Conservation (phyloP, 2,113 vertebrate species). For the Dicrurus megarhynchus region DNA sequence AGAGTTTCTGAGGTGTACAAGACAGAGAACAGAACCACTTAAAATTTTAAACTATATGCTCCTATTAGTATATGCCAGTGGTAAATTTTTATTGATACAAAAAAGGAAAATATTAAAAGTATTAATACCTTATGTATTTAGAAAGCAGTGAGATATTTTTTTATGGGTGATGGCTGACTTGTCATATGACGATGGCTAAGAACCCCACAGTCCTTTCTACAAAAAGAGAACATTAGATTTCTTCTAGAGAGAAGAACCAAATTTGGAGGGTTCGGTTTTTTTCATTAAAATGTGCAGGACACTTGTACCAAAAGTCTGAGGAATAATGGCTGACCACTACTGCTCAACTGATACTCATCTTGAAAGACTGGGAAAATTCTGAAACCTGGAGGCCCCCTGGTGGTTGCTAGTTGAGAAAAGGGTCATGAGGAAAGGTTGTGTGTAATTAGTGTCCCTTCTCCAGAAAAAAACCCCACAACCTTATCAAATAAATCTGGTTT, state of each 20-base stretch:
- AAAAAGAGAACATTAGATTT: not conserved
- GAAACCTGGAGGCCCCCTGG: not conserved
- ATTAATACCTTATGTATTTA: not conserved
- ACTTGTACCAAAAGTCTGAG: not conserved
- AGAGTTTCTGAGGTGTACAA: not conserved
- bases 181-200: not conserved
- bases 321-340: not conserved
- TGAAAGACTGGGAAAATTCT: not conserved
- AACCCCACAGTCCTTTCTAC: not conserved
- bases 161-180: not conserved
- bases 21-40: not conserved
- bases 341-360: not conserved
- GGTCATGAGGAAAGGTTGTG: not conserved
- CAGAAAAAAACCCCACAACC: not conserved
- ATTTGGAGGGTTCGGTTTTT: accelerated
- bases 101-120: not conserved
- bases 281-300: not conserved
- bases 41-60: not conserved
- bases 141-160: not conserved
- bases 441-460: not conserved
- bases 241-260: not conserved
- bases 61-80: not conserved
- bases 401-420: not conserved
- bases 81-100: not conserved
- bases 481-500: not conserved